Evolutionary conservation across 2,888 invertebrate genomes (phyloP), one percentile per base, ranked within the genome.

Genomic region (Drosophila mettleri): DNA sequence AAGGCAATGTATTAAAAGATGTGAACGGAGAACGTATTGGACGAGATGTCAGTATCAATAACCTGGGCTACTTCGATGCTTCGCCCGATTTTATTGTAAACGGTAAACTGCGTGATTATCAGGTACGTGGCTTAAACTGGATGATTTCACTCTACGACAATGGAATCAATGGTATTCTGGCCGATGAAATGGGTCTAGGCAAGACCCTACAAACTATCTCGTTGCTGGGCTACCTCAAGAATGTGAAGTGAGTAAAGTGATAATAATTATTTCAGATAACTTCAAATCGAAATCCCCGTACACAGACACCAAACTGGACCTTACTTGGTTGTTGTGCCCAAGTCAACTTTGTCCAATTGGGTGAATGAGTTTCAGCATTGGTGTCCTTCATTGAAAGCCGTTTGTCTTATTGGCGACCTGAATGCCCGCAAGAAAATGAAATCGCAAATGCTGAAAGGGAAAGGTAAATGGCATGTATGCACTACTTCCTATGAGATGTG

Each of bases 401-500:
- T 99, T 2, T 98, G 98, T 90, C 94, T 99, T 5, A 99, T 99
- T 91, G 99, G 99, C 74, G 97, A 98, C 89, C 96, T 97, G 89
- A 98, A 98, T 90, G 95, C 97, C 6, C 96, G 99, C 91, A 96
- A 95, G 80, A 94, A 95, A 18, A 96, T 99, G 80, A 98, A 99
- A 68, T 94, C 98, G 43, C 98, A 99, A 86, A 95, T 96, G 0
- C 93, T 96, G 92, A 95, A 98, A 2, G 98, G 98, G 95, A 98
- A 98, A 2, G 98, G 98, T 1, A 97, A 98, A 81, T 99, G 99
- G 98, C 99, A 99, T 92, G 98, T 98, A 0, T 97, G 98, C 90
- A 96, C 99, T 14, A 99, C 99, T 0, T 99, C 99, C 0, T 99
- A 99, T 85, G 99, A 99, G 93, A 99, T 99, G 98, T 97, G 98